Evolutionary conservation across 2,797 vertebrate genomes (phyloP), one percentile per base, ranked within the genome.

Genomic region (Scleropages formosus): DNA sequence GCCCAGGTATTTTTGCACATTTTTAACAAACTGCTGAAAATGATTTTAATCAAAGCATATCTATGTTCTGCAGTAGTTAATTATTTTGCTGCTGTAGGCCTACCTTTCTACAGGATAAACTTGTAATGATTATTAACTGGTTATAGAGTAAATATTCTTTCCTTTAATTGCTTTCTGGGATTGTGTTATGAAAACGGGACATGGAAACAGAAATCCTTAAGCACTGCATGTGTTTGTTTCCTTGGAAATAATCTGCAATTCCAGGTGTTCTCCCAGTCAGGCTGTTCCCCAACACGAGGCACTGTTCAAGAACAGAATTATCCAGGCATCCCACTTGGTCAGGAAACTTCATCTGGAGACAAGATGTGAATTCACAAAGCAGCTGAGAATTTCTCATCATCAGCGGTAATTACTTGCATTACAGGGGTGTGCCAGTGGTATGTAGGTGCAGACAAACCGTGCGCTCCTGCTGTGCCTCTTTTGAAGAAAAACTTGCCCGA

Each of bases 401-500:
- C 58, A 39, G 65, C 78, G 65, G 49, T 58, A 46, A 75, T 70
- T 78, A 59, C 60, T 49, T 74, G 59, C 46, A 10, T 63, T 27
- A 39, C 1, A 62, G 75, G 10, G 59, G 4, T 18, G 16, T 11
- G 49, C 13, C 11, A 49, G 49, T 15, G 27, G 13, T 51, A 8
- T 1, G 11, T 46, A 59, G 15, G 46, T 22, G 58, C 22, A 51
- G 71, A 67, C 22, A 73, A 67, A 66, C 18, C 0, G 53, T 44
- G 51, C 49, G 7, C 39, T 61, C 15, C 51, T 51, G n/a, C 46
- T 39, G 53, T 66, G 39, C 62, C 39, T 73, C 51, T 66, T 73
- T 87, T 58, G 80, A 80, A 79, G 75, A 87, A 86, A 87, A 88
- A 85, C 84, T 85, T 82, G 82, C 84, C 84, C 79, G 87, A 82